phyloP scores from a whole-genome alignment of 2,888 invertebrate genomes.

The Malthinus seriepunctatus region DNA sequence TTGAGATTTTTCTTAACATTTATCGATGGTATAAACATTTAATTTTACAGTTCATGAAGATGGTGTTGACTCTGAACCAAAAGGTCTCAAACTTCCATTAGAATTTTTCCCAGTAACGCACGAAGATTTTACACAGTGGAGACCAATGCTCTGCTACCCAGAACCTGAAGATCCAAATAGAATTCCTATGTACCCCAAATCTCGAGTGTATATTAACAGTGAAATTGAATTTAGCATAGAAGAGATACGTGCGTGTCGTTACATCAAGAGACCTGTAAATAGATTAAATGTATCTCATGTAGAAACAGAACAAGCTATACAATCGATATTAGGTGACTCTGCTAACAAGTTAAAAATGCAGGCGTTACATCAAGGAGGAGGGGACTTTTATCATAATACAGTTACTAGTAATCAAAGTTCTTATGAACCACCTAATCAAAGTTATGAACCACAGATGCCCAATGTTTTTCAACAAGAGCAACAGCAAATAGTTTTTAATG shows the following conservation, averaged over 20 bases:
- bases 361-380: slow-evolving; percentile 5
- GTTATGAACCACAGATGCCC: background rate
- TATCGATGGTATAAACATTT: too few species aligned
- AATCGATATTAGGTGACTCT: slow-evolving; percentile 32
- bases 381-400: slow-evolving; percentile 9
- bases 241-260: slow-evolving; percentile 70
- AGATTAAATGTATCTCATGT: slow-evolving; percentile 27
- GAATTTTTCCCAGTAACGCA: slow-evolving; percentile 43
- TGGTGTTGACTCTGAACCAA: slow-evolving; percentile 51
- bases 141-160: slow-evolving; percentile 62
- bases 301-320: slow-evolving; percentile 38
- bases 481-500: background rate
- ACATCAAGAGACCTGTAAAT: slow-evolving; percentile 44
- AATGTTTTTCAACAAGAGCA: slow-evolving; percentile 14
- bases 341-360: slow-evolving; percentile 10
- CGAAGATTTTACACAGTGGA: slow-evolving; percentile 60
- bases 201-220: slow-evolving; percentile 62
- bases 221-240: slow-evolving; percentile 77
- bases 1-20: too few species aligned
- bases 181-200: slow-evolving; percentile 71
- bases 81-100: slow-evolving; percentile 35
- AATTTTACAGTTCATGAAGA: slow-evolving; percentile 66
- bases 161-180: slow-evolving; percentile 65
- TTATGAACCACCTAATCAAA: background rate
- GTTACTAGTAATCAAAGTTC: slow-evolving; percentile 6